These are phyloP conservation scores for Nephrotoma flavescens DNA, from an alignment of 2,888 invertebrate species.

Conservation along the genomic window DNA sequence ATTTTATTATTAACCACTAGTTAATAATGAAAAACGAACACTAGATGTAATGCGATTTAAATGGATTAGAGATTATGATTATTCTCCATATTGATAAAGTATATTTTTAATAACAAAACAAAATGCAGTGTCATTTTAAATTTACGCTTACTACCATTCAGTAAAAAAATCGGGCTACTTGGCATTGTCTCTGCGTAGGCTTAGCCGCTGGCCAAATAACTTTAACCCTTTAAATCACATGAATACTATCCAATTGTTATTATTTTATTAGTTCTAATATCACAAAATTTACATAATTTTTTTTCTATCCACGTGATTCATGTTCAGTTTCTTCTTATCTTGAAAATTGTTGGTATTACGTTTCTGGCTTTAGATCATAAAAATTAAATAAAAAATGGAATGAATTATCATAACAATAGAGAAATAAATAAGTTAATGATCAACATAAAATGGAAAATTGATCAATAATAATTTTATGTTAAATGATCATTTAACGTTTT, in stretches of 20 bases:
- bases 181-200: too few relatives aligned
- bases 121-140: too few relatives aligned
- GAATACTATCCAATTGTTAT: background rate
- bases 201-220: too few relatives aligned
- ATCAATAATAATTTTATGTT: background rate
- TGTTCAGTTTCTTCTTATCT: background rate
- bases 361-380: background rate
- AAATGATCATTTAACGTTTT: background rate
- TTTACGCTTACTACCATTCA: too few relatives aligned
- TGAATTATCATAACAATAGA: background rate
- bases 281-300: background rate
- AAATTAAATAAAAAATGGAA: background rate
- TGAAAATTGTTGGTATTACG: background rate
- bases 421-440: background rate
- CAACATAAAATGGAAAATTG: background rate
- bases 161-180: too few relatives aligned
- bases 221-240: too few relatives aligned
- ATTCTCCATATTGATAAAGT: too few relatives aligned
- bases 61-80: too few relatives aligned
- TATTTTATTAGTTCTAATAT: background rate
- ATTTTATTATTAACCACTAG: too few relatives aligned
- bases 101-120: too few relatives aligned
- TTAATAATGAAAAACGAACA: too few relatives aligned
- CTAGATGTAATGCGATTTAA: too few relatives aligned
- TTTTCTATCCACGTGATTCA: background rate